Evolutionary conservation across 2,888 invertebrate genomes (phyloP), one percentile per base, ranked within the genome.

Genomic region (Leucophenga montana): DNA sequence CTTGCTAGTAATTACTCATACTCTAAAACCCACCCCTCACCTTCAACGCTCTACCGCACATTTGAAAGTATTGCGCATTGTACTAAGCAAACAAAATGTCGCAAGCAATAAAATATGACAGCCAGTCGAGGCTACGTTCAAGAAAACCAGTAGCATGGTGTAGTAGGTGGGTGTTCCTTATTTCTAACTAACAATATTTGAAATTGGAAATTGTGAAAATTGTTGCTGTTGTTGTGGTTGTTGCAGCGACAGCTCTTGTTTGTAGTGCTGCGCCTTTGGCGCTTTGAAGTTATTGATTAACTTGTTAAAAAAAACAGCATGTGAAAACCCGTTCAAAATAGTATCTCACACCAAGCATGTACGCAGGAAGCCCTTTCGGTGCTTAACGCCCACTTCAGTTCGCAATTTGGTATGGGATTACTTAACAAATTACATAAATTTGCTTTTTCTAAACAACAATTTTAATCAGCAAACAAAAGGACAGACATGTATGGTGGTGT

Each of bases 351-450:
- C 31, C 65, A 69, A 16, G n/a, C n/a, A n/a, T n/a, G n/a, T 48
- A 44, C 54, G 14, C 16, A 50, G 68, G 66, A 13, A 46, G 20
- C 57, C 13, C 71, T 16, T 64, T 66, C 39, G 65, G 62, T 8
- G 9, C 11, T 5, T 8, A 11, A 39, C 39, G 39, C 39, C 39
- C 11, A 39, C 39, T 39, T 11, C 39, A 39, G 5, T 39, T 39
- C 57, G 31, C 44, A 53, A 68, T 14, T 27, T 68, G 62, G 62
- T 20, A 18, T 22, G 53, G 53, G 44, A 79, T 81, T 84, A 82
- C 84, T 84, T 81, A 81, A 81, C 84, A 81, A 81, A 81, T 81
- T 81, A 84, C 81, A 84, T 82, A 81, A 84, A 81, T 83, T 80
- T 84, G 81, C 84, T 81, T 82, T 82, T 74, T 79, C 82, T 73